Evolutionary conservation across 2,888 invertebrate genomes (phyloP), one percentile per base, ranked within the genome.

Genomic region (Napeogenes inachia): DNA sequence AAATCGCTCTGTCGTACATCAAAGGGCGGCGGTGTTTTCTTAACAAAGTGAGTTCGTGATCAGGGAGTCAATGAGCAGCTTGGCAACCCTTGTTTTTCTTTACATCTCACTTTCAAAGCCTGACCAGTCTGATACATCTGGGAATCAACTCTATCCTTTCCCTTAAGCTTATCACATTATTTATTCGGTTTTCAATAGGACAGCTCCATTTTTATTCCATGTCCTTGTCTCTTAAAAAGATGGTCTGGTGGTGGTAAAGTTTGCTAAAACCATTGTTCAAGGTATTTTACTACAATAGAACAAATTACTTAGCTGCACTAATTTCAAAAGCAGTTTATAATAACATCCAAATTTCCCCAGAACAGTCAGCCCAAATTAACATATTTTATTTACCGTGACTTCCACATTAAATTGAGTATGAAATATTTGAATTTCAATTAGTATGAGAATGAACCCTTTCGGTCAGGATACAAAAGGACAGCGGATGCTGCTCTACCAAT

Each of bases 1-100:
- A 81, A 88, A 82, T 79, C 78, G 76, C 78, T 76, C 73, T 74
- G 72, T 75, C 75, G 74, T 76, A 77, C 80, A 82, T 89, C 89
- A 89, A 89, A 89, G 88, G 85, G 76, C 72, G 73, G 71, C 71
- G 77, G 75, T 89, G 88, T 89, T 90, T 88, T 88, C 80, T 81
- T 89, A 88, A 86, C 88, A 87, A 89, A 89, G 87, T 88, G 87
- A 77, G 82, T 75, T 79, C 89, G 89, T 90, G 89, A 83, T 78
- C 77, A 70, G 89, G 71, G 77, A 74, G 69, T 75, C 78, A 84
- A 90, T 87, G 82, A 87, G 80, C 71, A 75, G 80, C 82, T 83
- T 75, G 71, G 67, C 73, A 77, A 80, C 88, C 88, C 88, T 82
- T 89, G 87, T 88, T 89, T 87, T 87, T 81, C 79, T 85, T 85